Base-by-base conservation (phyloP, 1,140 invertebrate species). In the Pinna nobilis region DNA sequence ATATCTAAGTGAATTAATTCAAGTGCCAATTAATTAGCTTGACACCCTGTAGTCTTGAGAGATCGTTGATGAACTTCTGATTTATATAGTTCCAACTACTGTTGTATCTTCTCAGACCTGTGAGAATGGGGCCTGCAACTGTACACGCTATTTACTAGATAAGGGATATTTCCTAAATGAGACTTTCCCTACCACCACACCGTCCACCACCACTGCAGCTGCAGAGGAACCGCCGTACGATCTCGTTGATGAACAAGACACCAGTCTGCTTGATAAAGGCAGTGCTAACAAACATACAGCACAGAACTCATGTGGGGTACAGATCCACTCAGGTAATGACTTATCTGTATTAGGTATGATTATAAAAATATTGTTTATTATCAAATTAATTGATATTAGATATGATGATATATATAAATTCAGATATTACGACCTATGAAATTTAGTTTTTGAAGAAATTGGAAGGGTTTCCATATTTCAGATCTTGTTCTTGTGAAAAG, bases 301-400 rank as follows among this genome's bases (percentile, higher is more conserved):
- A 6, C 47, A 49, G 23, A 65, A 33, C 1, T 60, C 77, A 18
- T 79, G 77, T 64, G 77, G 73, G 23, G 39, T 79, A 51, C 77
- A 79, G 60, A 53, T 79, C 28, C 65, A 72, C 37, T 63, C 59
- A 25, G 59, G 59, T 63, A 63, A 28, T 13, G 3, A 32, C 11
- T 51, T 1, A 25, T 9, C 20, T 2, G 9, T 20, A 9, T 57
- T 57, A 18, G 13, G 18, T 33, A n/a, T 57, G 18, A 11, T 57
- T 18, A 15, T 51, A 51, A 11, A 57, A 57, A n/a, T 20, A 33
- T 15, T 25, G 30, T 20, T 57, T 0, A 18, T 7, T 3, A 32
- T 5, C 23, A 57, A 32, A 15, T 11, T 51, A 33, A 33, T 33
- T n/a, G 11, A 25, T 32, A 32, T 57, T 57, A 7, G 3, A 53